phyloP scores from a whole-genome alignment of 2,888 invertebrate species.

The Loripinus fragilis region DNA sequence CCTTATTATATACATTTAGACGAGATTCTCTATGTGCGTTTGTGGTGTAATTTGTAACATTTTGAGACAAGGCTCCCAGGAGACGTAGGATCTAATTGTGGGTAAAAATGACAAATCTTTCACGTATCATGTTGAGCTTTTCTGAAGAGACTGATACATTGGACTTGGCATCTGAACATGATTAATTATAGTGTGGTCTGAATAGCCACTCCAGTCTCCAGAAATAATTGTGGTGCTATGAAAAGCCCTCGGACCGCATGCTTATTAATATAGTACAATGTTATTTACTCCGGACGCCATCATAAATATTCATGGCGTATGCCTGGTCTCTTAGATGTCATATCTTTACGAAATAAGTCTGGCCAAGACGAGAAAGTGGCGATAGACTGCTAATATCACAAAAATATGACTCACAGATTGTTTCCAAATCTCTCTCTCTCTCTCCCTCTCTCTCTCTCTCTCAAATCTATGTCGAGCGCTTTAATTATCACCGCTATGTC shows the following conservation, averaged over 20 bases:
- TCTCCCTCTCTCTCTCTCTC: too few species aligned
- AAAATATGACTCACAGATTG: too few species aligned
- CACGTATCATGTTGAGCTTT: not conserved
- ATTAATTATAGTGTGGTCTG: not conserved
- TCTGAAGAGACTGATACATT: not conserved
- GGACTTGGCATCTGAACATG: not conserved
- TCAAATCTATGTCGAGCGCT: too few species aligned
- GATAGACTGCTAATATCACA: too few species aligned
- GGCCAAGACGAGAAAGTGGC: too few species aligned
- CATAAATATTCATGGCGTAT: constrained; percentile 47
- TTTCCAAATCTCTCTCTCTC: too few species aligned
- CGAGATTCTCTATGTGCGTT: constrained; percentile 48
- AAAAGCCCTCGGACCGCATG: constrained; percentile 34
- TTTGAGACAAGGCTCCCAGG: constrained; percentile 52
- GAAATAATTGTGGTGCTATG: constrained; percentile 42
- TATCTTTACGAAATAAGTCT: constrained; percentile 14
- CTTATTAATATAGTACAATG: constrained; percentile 31
- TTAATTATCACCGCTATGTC: too few species aligned
- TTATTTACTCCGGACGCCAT: constrained; percentile 21
- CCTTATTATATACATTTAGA: constrained; percentile 59
- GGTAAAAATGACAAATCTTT: constrained; percentile 6
- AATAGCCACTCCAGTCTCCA: not conserved
- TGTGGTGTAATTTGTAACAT: constrained; percentile 52
- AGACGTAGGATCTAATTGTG: constrained; percentile 20
- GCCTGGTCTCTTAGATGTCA: constrained; percentile 32